Percentiles rank a stretch among this genome's conserved stretches.
Conservation (phyloP, 1,140 invertebrate genomes). For the Musca domestica region DNA sequence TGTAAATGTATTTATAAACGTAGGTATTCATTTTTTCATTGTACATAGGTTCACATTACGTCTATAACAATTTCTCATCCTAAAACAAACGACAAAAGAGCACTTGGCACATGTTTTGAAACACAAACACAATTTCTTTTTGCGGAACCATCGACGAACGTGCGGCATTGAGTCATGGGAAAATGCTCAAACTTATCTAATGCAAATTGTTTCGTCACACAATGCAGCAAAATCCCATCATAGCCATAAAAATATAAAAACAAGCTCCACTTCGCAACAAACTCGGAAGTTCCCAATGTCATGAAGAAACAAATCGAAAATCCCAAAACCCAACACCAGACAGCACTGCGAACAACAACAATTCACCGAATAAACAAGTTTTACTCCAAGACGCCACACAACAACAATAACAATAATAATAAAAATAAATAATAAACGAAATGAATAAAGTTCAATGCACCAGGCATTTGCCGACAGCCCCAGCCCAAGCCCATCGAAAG, state of each 20-base stretch:
- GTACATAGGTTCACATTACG: no score
- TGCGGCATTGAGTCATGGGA: slow-evolving; percentile 7
- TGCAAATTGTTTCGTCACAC: slow-evolving; percentile 2
- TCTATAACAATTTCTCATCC: no score
- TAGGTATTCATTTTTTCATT: no score
- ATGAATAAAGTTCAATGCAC: slow-evolving; percentile 10
- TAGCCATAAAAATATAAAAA: no score
- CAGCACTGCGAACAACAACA: neutral
- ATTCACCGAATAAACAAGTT: slow-evolving; percentile 12
- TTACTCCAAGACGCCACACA: neutral
- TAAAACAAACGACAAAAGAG: no score
- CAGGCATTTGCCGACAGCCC: neutral
- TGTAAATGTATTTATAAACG: no score
- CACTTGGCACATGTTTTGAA: no score
- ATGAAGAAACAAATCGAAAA: neutral
- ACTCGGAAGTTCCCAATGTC: slow-evolving; percentile 13
- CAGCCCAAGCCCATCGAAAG: neutral
- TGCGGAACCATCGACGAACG: no score
- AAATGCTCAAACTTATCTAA: slow-evolving; percentile 3
- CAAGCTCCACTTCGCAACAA: neutral
- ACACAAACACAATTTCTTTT: no score
- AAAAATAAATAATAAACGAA: neutral
- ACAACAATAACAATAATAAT: neutral
- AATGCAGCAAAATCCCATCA: neutral
- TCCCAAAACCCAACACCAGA: neutral